Evolutionary conservation across 2,113 vertebrate genomes (phyloP).

Genomic region (Phrynosoma blainvillii): DNA sequence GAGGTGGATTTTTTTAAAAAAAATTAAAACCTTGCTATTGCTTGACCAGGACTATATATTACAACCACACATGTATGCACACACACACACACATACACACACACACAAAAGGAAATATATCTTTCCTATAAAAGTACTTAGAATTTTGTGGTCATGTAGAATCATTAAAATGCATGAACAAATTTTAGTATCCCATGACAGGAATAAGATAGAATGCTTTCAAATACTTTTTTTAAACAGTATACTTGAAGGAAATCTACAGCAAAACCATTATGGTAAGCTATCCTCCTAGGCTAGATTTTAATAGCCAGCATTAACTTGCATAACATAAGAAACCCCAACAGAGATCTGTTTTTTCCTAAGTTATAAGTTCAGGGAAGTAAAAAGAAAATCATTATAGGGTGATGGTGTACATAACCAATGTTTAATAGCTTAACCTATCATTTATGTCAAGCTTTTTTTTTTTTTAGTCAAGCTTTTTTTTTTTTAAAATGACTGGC

Average conservation of each 20-base stretch:
- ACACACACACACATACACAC: too few relatives aligned
- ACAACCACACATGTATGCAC: too few relatives aligned
- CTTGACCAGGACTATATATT: neutral
- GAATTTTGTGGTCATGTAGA: constrained; percentile 7
- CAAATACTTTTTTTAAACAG: neutral
- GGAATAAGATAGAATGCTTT: neutral
- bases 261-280: constrained; percentile 26
- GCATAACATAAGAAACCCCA: constrained; percentile 33
- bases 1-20: neutral
- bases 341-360: constrained; percentile 39
- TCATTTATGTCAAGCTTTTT: too few relatives aligned
- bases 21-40: constrained; percentile 4
- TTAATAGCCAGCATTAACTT: constrained; percentile 30
- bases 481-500: too few relatives aligned
- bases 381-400: constrained; percentile 44
- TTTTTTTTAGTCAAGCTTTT: too few relatives aligned
- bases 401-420: constrained; percentile 41
- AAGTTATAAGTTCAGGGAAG: constrained; percentile 37
- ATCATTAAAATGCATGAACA: constrained; percentile 25
- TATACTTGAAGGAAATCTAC: constrained; percentile 32
- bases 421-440: constrained; percentile 49
- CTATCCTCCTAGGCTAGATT: constrained; percentile 21
- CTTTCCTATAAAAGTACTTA: constrained; percentile 6
- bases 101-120: too few relatives aligned
- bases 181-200: neutral